Evolutionary conservation across 2,888 invertebrate species (phyloP), one percentile per base, ranked within the genome.

Genomic region (Nomada ruficornis): DNA sequence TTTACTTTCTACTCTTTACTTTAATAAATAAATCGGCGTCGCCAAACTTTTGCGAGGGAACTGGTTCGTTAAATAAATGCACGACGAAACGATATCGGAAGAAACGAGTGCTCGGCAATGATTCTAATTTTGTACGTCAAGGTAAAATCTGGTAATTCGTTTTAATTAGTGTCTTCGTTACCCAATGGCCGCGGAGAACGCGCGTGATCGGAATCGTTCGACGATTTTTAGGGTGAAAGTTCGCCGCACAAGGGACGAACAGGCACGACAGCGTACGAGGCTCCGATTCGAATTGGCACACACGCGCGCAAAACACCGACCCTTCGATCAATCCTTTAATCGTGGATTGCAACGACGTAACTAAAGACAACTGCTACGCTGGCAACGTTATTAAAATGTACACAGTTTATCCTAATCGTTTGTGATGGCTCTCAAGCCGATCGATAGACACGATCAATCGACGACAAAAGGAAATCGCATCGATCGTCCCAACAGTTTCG

Each of bases 131-230:
- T 4, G 47, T 10, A 10, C 15, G 2, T 15, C 47, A 13, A 15
- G 11, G 15, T 47, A 0, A 47, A 47, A 47, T 47, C 47, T 13
- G 47, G 13, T 1, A 13, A 47, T 47, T 15, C 47, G 15, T 47
- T 47, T 47, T 1, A 47, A 47, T 47, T 13, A 15, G 20, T 23
- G n/a, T 55, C 13, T 57, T 68, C 10, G 29, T n/a, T 36, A 29
- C n/a, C 20, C 9, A 7, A 0, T 52, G 9, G 26, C 23, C 10
- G 42, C 18, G 62, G 64, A 88, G 89, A 90, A 91, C 89, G 90
- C 92, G 89, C 91, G 89, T 90, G 90, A 92, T 92, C 91, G 90
- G 86, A 85, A 74, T 81, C 80, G 81, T 80, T 83, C 65, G 84
- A 80, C 83, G 81, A 83, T 78, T 80, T 81, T 75, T 77, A 77